These are phyloP conservation scores for Amyelois transitella DNA, from an alignment of 1,140 invertebrate species.

Conservation along the genomic window DNA sequence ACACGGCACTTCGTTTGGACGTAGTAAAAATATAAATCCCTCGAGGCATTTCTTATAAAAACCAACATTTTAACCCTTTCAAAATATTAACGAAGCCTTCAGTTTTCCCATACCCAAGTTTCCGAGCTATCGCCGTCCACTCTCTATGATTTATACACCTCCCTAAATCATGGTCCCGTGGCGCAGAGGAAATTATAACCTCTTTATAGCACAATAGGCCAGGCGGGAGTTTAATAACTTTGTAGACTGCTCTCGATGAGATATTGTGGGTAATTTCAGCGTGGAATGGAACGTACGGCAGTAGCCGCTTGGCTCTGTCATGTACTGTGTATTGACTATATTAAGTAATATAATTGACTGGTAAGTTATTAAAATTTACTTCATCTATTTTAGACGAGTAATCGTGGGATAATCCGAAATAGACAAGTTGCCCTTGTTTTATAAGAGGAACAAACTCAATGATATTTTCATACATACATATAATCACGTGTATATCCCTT, in stretches of 20 bases:
- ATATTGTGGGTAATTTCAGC: neutral
- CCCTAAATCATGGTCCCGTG: constrained; percentile 11
- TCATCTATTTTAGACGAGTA: no score
- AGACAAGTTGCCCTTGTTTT: no score
- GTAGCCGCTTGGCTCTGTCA: neutral
- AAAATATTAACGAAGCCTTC: neutral
- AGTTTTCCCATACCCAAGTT: neutral
- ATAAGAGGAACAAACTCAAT: no score
- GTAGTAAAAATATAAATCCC: no score
- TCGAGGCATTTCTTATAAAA: no score
- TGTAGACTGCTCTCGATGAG: neutral
- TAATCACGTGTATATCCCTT: no score
- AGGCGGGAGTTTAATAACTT: neutral
- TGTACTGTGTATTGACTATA: no score
- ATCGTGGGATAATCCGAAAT: no score
- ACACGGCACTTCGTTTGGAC: no score
- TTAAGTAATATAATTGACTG: no score
- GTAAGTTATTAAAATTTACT: no score
- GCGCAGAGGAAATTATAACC: constrained; percentile 15
- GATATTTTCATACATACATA: no score
- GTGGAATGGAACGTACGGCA: neutral
- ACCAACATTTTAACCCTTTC: neutral
- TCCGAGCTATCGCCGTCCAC: neutral
- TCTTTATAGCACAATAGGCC: constrained; percentile 9
- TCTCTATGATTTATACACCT: constrained; percentile 11